Base-by-base conservation (phyloP, 2,797 vertebrate species). In the Chanos chanos region DNA sequence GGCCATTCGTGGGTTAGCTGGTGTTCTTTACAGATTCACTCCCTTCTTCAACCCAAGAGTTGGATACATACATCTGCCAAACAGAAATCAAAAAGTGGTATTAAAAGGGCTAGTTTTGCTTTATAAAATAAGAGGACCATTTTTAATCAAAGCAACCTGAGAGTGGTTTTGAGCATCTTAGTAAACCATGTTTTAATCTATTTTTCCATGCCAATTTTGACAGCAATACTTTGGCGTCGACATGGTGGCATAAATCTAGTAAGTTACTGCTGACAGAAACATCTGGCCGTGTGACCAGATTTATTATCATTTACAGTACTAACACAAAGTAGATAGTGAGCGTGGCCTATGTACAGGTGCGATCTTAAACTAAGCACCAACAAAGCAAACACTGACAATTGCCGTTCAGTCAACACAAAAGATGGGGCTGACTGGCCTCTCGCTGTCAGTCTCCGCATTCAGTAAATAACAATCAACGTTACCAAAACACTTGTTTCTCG, bases 61-160 rank as follows among this genome's bases (percentile, higher is more conserved):
- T 85, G 86, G 54, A 72, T 75, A 76, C 68, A 13, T 80, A 83
- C 95, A 98, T 97, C 96, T 99, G 82, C 18, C 68, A 63, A 21
- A 33, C 4, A 53, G 37, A 62, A 49, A 12, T 21, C 10, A 3
- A 8, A 55, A 7, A 25, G 2, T 21, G 5, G 58, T n/a, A n/a
- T 4, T 5, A 51, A 1, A 25, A 2, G 22, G 2, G 9, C 16
- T 8, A 10, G 10, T 27, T 13, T 7, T 30, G 24, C 5, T 3
- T 1, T 6, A n/a, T 16, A 7, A 6, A 19, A 31, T 2, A 36
- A 24, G 3, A 55, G 18, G 7, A 4, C 48, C 3, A 19, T 10
- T 10, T 12, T 27, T 4, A 24, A 22, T 8, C 37, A 15, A 16
- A 48, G 3, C 6, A 51, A 33, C 8, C 37, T 3, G 8, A 3